Conservation (phyloP, 2,888 invertebrate species). For the Kryphioiulus occultus region DNA sequence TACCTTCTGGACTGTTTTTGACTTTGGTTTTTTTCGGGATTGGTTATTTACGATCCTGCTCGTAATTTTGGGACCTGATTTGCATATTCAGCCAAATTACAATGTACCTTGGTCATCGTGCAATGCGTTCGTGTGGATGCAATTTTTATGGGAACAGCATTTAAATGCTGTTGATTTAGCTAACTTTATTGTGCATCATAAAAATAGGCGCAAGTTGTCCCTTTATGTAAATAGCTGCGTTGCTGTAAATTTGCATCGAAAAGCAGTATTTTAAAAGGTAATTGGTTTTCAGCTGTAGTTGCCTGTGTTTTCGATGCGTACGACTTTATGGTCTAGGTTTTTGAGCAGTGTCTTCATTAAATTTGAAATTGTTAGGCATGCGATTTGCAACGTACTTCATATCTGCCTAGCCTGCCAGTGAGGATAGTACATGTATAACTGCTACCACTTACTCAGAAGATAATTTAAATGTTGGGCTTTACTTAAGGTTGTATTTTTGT, state of each 20-base stretch:
- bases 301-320: not conserved
- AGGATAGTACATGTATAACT: no score
- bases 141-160: not conserved
- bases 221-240: not conserved
- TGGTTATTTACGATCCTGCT: not conserved
- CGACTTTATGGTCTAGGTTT: not conserved
- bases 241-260: not conserved
- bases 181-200: not conserved
- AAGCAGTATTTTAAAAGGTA: not conserved
- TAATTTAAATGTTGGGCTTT: no score
- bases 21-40: not conserved
- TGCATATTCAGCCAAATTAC: not conserved
- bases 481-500: no score
- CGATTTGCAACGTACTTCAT: no score
- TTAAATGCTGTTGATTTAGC: not conserved
- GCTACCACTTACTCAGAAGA: no score
- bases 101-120: not conserved
- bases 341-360: not conserved
- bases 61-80: not conserved
- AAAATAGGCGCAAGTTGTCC: not conserved
- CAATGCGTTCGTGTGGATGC: not conserved
- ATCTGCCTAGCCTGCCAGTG: no score
- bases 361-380: no score
- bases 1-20: not conserved
- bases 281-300: not conserved